Conservation (phyloP, 2,113 vertebrate genomes). For the Peromyscus leucopus region DNA sequence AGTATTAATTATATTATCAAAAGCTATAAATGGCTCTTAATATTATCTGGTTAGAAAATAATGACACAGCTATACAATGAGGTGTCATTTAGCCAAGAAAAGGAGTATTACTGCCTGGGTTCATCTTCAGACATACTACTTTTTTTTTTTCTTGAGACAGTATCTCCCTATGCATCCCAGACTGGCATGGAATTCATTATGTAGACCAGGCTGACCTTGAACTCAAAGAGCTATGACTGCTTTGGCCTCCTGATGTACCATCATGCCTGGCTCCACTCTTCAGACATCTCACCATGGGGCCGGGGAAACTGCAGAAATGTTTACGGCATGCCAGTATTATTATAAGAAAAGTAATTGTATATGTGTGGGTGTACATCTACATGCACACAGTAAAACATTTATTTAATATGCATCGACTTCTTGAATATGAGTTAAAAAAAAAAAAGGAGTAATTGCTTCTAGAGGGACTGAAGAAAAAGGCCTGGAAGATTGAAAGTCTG, state of each 20-base stretch:
- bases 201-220: neutral
- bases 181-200: neutral
- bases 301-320: neutral
- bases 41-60: slow-evolving; percentile 19
- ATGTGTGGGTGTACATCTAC: neutral
- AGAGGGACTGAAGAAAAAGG: neutral
- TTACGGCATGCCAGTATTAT: neutral
- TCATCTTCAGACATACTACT: neutral
- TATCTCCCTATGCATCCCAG: neutral
- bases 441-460: slow-evolving; percentile 28
- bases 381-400: neutral
- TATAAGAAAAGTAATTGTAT: neutral
- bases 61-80: neutral
- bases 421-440: neutral
- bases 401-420: neutral
- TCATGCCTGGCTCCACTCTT: neutral
- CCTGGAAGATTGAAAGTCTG: neutral
- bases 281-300: neutral
- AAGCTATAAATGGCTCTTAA: slow-evolving; percentile 35
- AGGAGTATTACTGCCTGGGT: neutral
- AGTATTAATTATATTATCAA: slow-evolving; percentile 20
- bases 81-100: neutral
- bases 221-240: neutral
- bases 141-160: neutral
- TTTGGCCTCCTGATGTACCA: neutral